Percentiles rank a stretch among this genome's conserved stretches.
phyloP scores from a whole-genome alignment of 2,113 vertebrate species.

The Corythoichthys intestinalis region DNA sequence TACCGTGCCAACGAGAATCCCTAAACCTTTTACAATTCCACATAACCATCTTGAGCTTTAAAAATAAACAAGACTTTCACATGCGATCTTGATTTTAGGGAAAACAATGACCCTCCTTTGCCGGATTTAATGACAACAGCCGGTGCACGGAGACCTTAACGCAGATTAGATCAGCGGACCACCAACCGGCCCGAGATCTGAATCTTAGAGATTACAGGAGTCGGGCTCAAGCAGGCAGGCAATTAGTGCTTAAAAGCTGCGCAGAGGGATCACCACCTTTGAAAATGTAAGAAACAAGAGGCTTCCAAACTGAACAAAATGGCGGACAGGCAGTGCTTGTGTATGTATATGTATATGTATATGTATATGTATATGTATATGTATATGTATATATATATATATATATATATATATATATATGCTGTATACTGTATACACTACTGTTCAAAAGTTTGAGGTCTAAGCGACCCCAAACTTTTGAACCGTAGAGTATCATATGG shows the following conservation, averaged over 20 bases:
- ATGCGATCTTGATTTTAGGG: slow-evolving; percentile 1
- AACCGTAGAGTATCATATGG: too few species aligned
- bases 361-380: too few species aligned
- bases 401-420: too few species aligned
- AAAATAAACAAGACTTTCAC: slow-evolving; percentile 12
- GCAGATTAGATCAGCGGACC: not conserved
- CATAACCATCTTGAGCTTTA: slow-evolving; percentile 32
- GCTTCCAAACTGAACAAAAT: not conserved
- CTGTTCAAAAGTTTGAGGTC: too few species aligned
- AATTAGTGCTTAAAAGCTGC: slow-evolving; percentile 27
- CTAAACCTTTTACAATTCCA: slow-evolving; percentile 52
- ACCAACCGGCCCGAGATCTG: slow-evolving; percentile 7
- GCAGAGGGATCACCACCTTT: not conserved
- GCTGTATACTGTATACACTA: too few species aligned
- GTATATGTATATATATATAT: too few species aligned
- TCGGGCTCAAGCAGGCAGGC: slow-evolving; percentile 28
- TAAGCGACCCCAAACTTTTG: too few species aligned
- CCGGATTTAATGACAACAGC: not conserved
- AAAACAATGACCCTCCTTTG: slow-evolving; percentile 9
- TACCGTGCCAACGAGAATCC: slow-evolving; percentile 51
- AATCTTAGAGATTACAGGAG: slow-evolving; percentile 60
- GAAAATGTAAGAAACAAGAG: not conserved
- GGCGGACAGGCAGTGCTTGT: not conserved
- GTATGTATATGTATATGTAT: too few species aligned
- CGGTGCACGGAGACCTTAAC: not conserved